phyloP scores from a whole-genome alignment of 2,888 invertebrate genomes.

The Andrena camellia region DNA sequence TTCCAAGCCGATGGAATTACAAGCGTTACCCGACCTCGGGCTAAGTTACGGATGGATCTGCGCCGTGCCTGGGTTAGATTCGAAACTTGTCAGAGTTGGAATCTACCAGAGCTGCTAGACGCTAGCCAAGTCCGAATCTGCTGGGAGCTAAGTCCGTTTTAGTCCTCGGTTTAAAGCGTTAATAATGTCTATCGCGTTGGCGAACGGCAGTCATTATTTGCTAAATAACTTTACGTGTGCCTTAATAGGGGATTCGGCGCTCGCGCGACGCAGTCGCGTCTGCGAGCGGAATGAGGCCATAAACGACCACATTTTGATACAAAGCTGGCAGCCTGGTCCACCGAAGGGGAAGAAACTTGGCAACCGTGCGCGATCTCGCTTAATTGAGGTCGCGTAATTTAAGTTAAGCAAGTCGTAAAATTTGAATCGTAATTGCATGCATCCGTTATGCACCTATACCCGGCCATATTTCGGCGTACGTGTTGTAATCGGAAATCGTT shows the following conservation, averaged over 20 bases:
- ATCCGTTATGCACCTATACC: slow-evolving; percentile 68
- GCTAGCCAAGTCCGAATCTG: slow-evolving; percentile 19
- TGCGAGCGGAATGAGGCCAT: slow-evolving; percentile 20
- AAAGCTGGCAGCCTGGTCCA: slow-evolving; percentile 35
- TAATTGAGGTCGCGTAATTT: slow-evolving; percentile 75
- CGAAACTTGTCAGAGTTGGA: too few relatives aligned
- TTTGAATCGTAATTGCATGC: slow-evolving; percentile 74
- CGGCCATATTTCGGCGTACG: slow-evolving; percentile 32
- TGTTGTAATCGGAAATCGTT: slow-evolving; percentile 68
- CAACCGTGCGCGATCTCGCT: slow-evolving; percentile 69
- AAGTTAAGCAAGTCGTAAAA: slow-evolving; percentile 75
- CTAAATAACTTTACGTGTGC: slow-evolving; percentile 6
- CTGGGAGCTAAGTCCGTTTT: slow-evolving; percentile 12
- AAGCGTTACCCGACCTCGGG: too few relatives aligned
- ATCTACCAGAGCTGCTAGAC: background rate
- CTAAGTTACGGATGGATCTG: too few relatives aligned
- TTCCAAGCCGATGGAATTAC: too few relatives aligned
- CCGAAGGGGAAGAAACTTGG: slow-evolving; percentile 62
- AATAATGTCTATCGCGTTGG: slow-evolving; percentile 12
- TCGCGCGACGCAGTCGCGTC: background rate
- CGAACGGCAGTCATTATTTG: slow-evolving; percentile 18
- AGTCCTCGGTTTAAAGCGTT: slow-evolving; percentile 3
- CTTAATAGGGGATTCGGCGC: slow-evolving; percentile 9
- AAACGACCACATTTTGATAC: slow-evolving; percentile 63
- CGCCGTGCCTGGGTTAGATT: too few relatives aligned